Evolutionary conservation across 2,888 invertebrate species (phyloP), one percentile per base, ranked within the genome.

Genomic region (Idaea biselata): DNA sequence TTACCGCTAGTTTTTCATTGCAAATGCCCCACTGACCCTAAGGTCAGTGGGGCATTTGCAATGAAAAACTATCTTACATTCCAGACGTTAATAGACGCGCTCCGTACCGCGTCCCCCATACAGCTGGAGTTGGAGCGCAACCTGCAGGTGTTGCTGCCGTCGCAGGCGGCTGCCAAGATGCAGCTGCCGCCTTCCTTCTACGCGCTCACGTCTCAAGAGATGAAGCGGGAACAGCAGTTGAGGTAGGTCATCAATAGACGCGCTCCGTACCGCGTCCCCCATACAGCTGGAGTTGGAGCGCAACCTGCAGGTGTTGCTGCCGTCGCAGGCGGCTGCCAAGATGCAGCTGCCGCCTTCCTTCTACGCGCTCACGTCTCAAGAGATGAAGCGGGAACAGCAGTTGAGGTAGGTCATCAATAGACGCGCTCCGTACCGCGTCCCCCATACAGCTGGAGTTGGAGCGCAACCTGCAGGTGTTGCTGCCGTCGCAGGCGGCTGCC

Each of bases 151-250:
- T 79, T 97, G 58, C 87, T 96, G 62, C 97, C 97, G 0, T 95
- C 95, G 0, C 96, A 97, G 81, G 96, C 96, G 0, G 93, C 94
- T 0, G 85, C 89, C 59, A 93, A 94, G 68, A 89, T 95, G 18
- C 95, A 96, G 66, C 89, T 99, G 16, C 98, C 99, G 0, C 87
- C 94, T 0, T 97, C 97, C 1, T 99, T 99, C 90, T 99, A 96
- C 82, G 94, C 95, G 1, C 88, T 98, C 17, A 93, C 96, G 0
- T 93, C 96, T 0, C 97, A 97, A 67, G 99, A 99, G 80, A 79
- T 99, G 14, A 97, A 97, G 81, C 93, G 94, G 68, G 98, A 98
- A 86, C 96, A 96, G 70, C 95, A 95, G 75, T 77, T 95, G n/a
- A 94, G 94, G 96, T 95, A 54, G 18, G 16, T 17, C 7, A 55